Evolutionary conservation across 1,140 invertebrate genomes (phyloP).

Genomic region (Nilaparvata lugens): DNA sequence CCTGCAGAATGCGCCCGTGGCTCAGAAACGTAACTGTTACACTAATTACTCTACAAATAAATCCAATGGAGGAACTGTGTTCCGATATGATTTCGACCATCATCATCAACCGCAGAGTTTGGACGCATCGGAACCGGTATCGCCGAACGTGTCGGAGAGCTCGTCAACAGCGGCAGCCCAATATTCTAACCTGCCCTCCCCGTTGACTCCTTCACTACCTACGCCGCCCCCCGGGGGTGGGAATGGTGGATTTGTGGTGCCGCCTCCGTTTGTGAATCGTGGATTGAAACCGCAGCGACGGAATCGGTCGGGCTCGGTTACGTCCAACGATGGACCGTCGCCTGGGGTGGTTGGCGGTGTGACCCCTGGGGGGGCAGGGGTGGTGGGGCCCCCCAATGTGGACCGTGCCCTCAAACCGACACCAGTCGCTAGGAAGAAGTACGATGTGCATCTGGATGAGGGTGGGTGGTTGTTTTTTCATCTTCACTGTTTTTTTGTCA

Average conservation of each 20-base stretch:
- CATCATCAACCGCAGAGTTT: conserved; percentile 18
- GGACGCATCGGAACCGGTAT: conserved; percentile 43
- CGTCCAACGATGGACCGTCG: conserved; percentile 29
- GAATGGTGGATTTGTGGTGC: conserved; percentile 27
- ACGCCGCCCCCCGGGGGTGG: conserved; percentile 23
- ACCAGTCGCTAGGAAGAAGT: conserved; percentile 23
- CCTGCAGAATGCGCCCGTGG: conserved; percentile 22
- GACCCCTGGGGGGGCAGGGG: conserved; percentile 21
- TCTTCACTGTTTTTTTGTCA: background rate
- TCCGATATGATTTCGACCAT: conserved; percentile 44
- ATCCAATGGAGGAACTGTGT: conserved; percentile 37
- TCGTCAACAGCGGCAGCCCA: conserved; percentile 40
- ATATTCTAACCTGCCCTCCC: conserved; percentile 49
- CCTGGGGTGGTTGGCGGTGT: conserved; percentile 27
- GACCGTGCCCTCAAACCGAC: conserved; percentile 44
- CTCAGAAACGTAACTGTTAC: conserved; percentile 48
- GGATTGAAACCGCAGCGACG: conserved; percentile 64
- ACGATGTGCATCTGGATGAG: conserved; percentile 9
- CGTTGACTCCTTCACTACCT: conserved; percentile 32
- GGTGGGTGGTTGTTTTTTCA: conserved; percentile 15
- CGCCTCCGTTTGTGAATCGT: conserved; percentile 64
- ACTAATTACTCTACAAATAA: conserved; percentile 59
- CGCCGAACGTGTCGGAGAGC: conserved; percentile 36
- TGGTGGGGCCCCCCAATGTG: conserved; percentile 38
- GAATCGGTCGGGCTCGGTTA: conserved; percentile 38